Evolutionary conservation across 2,113 vertebrate genomes (phyloP), one percentile per base, ranked within the genome.

Genomic region (Phoenicopterus ruber): DNA sequence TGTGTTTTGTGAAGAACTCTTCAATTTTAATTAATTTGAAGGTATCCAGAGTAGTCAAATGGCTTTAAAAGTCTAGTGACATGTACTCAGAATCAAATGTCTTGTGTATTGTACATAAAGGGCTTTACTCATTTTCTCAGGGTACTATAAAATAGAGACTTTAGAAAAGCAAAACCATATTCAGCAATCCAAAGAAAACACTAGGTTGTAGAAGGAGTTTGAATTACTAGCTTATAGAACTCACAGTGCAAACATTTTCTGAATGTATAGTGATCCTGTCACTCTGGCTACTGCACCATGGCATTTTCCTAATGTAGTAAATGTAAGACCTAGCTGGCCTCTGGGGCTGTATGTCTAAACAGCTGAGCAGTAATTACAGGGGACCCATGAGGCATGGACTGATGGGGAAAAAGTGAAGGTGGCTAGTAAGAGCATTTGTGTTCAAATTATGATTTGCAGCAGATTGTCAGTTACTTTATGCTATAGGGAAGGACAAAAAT

Each of bases 21-120:
- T 97, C 50, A 63, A 38, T 79, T 95, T 86, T 95, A 97, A 98
- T 97, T 95, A 96, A 88, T 91, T 82, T 93, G n/a, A 93, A 96
- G 77, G 17, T 72, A 66, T 83, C 54, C 44, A 67, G 52, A 57
- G n/a, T 88, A 92, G 62, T 96, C 88, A 92, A 79, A 94, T 90
- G 66, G 22, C 38, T 91, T 95, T 80, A 82, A 29, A 84, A 82
- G 38, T 85, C 32, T 61, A 77, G 32, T 47, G 31, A 40, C 24
- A 25, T 5, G 10, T 80, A 62, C 17, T 74, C 25, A 67, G 47
- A 76, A 76, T 49, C 13, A 54, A 55, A 89, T 71, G 6, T 32
- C 49, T 44, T 72, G 31, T 42, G 29, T 32, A 7, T 67, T 69
- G 26, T 46, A 26, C 7, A 2, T 49, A 57, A 79, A 69, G 29